phyloP scores from a whole-genome alignment of 1,140 invertebrate species.

The Microplitis demolitor region DNA sequence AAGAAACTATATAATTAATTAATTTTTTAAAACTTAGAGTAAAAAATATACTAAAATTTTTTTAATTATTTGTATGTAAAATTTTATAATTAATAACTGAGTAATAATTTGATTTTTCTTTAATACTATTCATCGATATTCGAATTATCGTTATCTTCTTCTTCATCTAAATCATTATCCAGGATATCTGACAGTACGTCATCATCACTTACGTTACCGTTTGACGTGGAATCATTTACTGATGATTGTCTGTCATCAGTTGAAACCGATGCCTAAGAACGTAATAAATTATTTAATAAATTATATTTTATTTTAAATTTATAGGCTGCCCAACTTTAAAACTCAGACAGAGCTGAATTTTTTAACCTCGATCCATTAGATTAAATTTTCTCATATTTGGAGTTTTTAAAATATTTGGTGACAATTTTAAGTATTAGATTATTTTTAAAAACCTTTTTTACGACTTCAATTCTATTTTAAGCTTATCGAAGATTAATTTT shows the following conservation, averaged over 20 bases:
- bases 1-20: conserved; percentile 43
- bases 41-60: neutral
- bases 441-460: too few relatives aligned
- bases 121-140: conserved; percentile 10
- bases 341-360: too few relatives aligned
- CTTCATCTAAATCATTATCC: neutral
- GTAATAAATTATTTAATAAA: too few relatives aligned
- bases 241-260: neutral
- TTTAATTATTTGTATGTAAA: neutral
- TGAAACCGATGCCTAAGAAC: conserved; percentile 2
- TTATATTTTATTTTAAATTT: too few relatives aligned
- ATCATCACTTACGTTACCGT: neutral
- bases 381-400: neutral
- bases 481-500: too few relatives aligned
- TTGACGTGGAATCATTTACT: neutral
- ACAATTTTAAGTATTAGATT: too few relatives aligned
- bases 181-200: conserved; percentile 12
- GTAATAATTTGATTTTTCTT: neutral
- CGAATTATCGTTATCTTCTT: neutral
- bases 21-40: neutral
- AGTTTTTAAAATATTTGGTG: too few relatives aligned
- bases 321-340: too few relatives aligned
- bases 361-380: neutral
- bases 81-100: neutral
- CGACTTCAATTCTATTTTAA: too few relatives aligned